Base-by-base conservation (phyloP, 2,113 vertebrate species). In the Riparia riparia region DNA sequence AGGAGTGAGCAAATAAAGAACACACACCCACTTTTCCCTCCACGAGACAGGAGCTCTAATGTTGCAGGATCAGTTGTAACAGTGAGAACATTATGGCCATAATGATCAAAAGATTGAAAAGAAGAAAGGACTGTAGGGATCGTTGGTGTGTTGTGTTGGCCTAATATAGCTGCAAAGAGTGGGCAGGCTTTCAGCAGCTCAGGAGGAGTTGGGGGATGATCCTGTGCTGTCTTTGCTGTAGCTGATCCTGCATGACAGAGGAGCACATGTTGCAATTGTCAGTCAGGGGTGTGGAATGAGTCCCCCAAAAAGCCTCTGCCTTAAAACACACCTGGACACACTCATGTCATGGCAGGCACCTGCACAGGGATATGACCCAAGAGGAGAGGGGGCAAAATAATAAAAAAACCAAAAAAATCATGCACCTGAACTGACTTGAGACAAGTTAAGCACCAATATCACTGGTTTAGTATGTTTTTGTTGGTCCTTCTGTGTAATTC, bases 151-250 rank as follows among this genome's bases (percentile, higher is more conserved):
- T 86, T 88, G 54, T 56, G 22, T 26, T 66, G 60, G 47, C 19
- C 18, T 65, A 16, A 29, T 10, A 4, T 1, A 61, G 54, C 45
- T 83, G 51, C 50, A 12, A 14, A 72, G 61, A 54, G n/a, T 2
- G 22, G 22, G n/a, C 19, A 60, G 76, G 49, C 45, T 89, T 72
- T 93, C 54, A 18, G 8, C 47, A 57, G 50, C 64, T 65, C 45
- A 7, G 0, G 63, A 16, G 28, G 31, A 32, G 56, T 0, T 90
- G 71, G 10, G 19, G 53, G n/a, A 12, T 0, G 1, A 15, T 22
- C 11, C 34, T 29, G 44, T 54, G 31, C 41, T 65, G 42, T 15
- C 57, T 85, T 31, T 56, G 45, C 58, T 54, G 15, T 54, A 3
- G 45, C 77, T 84, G 34, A 32, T 72, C 57, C 54, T 41, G 19